Percentiles rank a stretch among this genome's conserved stretches.
These are phyloP conservation scores for Amazona vittata DNA, from an alignment of 2,113 vertebrate species.

Conservation along the genomic window DNA sequence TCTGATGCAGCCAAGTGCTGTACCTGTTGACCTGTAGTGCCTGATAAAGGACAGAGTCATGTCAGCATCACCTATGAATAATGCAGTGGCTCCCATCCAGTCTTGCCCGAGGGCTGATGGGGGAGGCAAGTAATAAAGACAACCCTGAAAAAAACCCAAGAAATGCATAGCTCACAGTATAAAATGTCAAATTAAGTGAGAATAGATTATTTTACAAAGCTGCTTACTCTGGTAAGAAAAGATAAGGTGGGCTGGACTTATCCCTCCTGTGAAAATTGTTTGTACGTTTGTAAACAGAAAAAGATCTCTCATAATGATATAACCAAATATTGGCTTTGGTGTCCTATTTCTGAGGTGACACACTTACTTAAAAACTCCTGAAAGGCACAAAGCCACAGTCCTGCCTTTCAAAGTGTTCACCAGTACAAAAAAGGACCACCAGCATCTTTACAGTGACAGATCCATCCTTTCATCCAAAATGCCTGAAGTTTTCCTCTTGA, in stretches of 20 bases:
- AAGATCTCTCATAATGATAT: neutral
- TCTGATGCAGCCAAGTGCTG: neutral
- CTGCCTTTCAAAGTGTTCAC: neutral
- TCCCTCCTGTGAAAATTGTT: neutral
- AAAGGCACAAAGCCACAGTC: neutral
- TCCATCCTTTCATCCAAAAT: neutral
- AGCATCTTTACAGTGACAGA: neutral
- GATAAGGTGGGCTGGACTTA: neutral
- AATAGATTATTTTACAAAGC: constrained; percentile 39
- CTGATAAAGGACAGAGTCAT: neutral
- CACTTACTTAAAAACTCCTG: neutral
- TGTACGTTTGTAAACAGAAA: neutral
- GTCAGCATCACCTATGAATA: neutral
- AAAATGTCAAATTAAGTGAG: neutral
- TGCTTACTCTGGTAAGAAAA: neutral
- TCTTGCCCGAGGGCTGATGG: neutral
- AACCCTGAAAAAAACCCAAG: neutral
- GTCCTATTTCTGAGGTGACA: neutral
- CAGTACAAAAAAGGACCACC: neutral
- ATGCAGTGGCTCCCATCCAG: neutral
- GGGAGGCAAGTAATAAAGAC: neutral
- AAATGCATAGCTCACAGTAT: neutral
- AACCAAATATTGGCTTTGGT: neutral
- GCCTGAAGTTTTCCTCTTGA: constrained; percentile 9
- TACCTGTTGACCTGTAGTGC: neutral